Conservation (phyloP, 2,888 invertebrate species). For the Odontothrips loti region DNA sequence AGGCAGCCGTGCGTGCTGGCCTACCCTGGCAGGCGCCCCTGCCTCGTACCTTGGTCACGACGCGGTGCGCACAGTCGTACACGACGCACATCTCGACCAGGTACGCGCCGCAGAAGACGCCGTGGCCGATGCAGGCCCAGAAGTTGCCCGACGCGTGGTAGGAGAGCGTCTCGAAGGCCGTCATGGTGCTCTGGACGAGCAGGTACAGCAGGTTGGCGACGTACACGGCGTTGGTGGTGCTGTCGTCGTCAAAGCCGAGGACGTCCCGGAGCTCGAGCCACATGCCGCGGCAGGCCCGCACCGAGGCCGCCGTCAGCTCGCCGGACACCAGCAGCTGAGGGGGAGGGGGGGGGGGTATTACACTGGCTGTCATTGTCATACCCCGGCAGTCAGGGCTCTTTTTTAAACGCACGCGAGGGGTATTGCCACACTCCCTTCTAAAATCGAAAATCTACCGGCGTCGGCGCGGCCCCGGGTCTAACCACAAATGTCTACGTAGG, state of each 20-base stretch:
- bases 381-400: too few relatives aligned
- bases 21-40: too few relatives aligned
- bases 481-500: too few relatives aligned
- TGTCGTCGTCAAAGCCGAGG: background rate
- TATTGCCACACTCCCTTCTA: too few relatives aligned
- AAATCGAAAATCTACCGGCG: too few relatives aligned
- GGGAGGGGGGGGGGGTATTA: too few relatives aligned
- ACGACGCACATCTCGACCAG: background rate
- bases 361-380: too few relatives aligned
- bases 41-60: background rate
- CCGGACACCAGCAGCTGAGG: background rate
- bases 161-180: background rate
- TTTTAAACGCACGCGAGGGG: too few relatives aligned
- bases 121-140: background rate
- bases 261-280: background rate
- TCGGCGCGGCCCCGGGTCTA: too few relatives aligned
- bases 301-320: background rate
- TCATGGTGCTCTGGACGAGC: background rate
- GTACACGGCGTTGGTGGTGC: background rate
- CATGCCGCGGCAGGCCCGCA: background rate
- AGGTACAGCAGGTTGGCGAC: conserved; percentile 1
- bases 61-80: background rate
- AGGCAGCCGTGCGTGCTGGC: too few relatives aligned
- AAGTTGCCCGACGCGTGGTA: background rate
- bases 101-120: background rate